Conservation (phyloP, 92 coral and sea anemone genomes). For the Epizoanthus ramosus region DNA sequence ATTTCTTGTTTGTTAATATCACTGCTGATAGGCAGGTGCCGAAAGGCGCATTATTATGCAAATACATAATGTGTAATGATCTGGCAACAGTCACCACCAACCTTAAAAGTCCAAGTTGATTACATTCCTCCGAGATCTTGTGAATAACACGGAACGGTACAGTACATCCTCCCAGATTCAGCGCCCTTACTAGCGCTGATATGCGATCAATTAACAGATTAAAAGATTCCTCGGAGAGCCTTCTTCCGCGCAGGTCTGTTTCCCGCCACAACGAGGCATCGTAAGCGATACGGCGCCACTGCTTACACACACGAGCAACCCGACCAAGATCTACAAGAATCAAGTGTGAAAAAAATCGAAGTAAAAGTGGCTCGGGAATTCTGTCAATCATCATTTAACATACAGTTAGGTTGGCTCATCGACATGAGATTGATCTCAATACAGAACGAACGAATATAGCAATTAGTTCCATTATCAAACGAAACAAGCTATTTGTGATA, state of each 20-base stretch:
- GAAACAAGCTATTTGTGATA: constrained; percentile 28
- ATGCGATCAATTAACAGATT: constrained; percentile 54
- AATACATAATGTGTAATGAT: too few species aligned
- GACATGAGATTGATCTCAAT: not conserved
- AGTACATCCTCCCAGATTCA: constrained; percentile 62
- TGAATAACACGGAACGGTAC: constrained; percentile 38
- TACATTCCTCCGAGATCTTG: constrained; percentile 55
- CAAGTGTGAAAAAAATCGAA: constrained; percentile 55
- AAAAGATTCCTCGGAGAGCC: constrained; percentile 39
- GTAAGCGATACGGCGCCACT: constrained; percentile 68
- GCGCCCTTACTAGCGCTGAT: constrained; percentile 39
- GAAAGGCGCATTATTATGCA: not conserved
- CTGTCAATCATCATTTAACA: constrained; percentile 41
- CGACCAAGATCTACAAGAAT: constrained; percentile 47
- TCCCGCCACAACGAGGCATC: constrained; percentile 70
- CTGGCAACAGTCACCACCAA: constrained; percentile 6
- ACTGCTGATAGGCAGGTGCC: not conserved
- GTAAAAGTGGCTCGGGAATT: constrained; percentile 72
- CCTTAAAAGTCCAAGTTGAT: constrained; percentile 62
- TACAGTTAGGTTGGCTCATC: not conserved
- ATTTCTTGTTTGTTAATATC: too few species aligned
- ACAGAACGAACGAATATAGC: not conserved
- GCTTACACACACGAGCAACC: constrained; percentile 55
- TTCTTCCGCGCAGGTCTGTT: constrained; percentile 63
- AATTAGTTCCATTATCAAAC: constrained; percentile 23